Evolutionary conservation across 30 jellyfish, hydroid and myxozoan species (phyloP).

Genomic region (Hydractinia symbiolongicarpus): DNA sequence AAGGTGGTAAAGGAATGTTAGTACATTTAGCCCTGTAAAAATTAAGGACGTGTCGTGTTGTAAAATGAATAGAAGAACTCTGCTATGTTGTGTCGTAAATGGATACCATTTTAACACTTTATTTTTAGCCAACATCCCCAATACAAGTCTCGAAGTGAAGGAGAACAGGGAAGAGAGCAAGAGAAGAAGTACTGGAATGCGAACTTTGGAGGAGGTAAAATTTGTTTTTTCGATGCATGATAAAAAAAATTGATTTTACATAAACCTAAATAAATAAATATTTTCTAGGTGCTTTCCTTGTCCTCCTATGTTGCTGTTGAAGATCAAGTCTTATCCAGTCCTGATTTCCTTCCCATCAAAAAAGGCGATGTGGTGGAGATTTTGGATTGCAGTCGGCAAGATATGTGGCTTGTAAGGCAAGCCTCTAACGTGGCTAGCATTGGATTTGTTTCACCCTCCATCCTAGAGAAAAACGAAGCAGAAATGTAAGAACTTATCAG

Average conservation of each 20-base stretch:
- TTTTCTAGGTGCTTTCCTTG: slow-evolving; percentile 50
- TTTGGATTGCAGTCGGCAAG: slow-evolving; percentile 75
- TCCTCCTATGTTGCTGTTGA: slow-evolving; percentile 61
- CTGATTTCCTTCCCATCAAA: slow-evolving; percentile 50
- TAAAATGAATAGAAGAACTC: no score
- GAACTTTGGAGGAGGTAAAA: slow-evolving; percentile 68
- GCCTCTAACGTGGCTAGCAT: slow-evolving; percentile 61
- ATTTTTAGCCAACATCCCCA: no score
- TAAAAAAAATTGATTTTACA: background rate
- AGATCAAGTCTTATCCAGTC: slow-evolving; percentile 53
- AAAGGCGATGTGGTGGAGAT: slow-evolving; percentile 84
- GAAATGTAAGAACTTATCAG: background rate
- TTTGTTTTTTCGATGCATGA: background rate
- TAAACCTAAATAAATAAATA: background rate
- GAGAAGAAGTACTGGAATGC: slow-evolving; percentile 45
- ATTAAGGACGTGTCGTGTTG: no score
- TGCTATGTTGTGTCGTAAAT: no score
- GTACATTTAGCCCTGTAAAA: no score
- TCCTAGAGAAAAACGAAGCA: slow-evolving; percentile 26
- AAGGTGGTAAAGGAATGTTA: no score
- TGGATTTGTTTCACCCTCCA: slow-evolving; percentile 77
- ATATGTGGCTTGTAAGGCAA: slow-evolving; percentile 79
- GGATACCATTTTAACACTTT: no score
- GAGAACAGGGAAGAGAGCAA: slow-evolving; percentile 3
- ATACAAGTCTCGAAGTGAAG: no score